Evolutionary conservation across 2,888 invertebrate genomes (phyloP).

Genomic region (Sarcophaga variegata): DNA sequence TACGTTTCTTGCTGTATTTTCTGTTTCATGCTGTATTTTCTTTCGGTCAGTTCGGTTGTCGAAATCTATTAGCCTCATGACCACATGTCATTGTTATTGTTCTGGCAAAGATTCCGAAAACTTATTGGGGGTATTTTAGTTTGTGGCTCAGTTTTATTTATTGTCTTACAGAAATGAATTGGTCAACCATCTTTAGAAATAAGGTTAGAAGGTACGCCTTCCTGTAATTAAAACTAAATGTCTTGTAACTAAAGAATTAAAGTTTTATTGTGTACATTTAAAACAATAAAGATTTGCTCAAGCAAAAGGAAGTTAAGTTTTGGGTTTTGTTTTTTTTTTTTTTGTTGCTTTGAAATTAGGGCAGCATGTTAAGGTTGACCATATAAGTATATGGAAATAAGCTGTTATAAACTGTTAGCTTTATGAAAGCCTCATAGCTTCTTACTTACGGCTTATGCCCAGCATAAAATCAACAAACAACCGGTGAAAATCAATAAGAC

Average conservation of each 20-base stretch:
- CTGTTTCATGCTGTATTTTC: conserved; percentile 11
- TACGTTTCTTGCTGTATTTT: background rate
- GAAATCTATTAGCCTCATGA: conserved; percentile 67
- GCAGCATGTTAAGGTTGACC: no score
- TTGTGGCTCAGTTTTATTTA: background rate
- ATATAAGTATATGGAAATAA: no score
- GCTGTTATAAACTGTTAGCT: no score
- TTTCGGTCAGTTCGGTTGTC: conserved; percentile 47
- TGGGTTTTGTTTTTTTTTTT: no score
- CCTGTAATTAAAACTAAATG: background rate
- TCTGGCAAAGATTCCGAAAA: conserved; percentile 14
- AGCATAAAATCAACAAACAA: no score
- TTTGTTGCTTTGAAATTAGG: no score
- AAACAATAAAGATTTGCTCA: background rate
- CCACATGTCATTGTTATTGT: conserved; percentile 54
- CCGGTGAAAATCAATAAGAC: no score
- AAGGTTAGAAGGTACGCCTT: conserved; percentile 36
- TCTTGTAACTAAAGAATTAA: no score
- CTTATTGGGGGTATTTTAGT: conserved; percentile 17
- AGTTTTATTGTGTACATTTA: background rate
- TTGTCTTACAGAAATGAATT: conserved; percentile 19
- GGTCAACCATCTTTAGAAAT: conserved; percentile 39
- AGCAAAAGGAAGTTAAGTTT: background rate
- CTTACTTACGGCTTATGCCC: no score
- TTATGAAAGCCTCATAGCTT: no score